phyloP scores from a whole-genome alignment of 2,888 invertebrate genomes.

The Linnaemya tessellans region DNA sequence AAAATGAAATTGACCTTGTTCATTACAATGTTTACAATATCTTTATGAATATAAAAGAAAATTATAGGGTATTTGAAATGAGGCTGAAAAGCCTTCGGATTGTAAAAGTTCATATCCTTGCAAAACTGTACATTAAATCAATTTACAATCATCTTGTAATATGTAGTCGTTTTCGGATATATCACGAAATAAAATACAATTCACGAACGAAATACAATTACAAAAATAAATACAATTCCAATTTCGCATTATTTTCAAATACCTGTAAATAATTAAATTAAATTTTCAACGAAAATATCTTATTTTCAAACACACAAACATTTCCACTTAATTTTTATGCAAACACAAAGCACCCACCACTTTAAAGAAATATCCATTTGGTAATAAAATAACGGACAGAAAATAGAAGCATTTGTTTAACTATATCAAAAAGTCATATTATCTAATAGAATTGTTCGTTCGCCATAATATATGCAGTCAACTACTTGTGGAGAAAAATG shows the following conservation, averaged over 20 bases:
- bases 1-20: no score
- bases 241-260: background rate
- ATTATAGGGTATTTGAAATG: no score
- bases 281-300: background rate
- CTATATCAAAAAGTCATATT: conserved; percentile 65
- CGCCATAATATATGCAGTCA: conserved; percentile 54
- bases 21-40: no score
- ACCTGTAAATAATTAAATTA: background rate
- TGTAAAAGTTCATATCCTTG: no score
- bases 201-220: no score
- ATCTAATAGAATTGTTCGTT: conserved; percentile 61
- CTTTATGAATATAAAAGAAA: no score
- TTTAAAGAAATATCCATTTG: conserved; percentile 21
- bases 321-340: conserved; percentile 37
- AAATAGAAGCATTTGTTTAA: conserved; percentile 43
- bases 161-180: no score
- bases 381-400: conserved; percentile 19
- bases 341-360: conserved; percentile 18
- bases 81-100: no score
- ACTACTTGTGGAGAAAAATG: conserved; percentile 62
- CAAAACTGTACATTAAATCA: no score
- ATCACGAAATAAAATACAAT: no score
- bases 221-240: no score
- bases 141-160: no score
- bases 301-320: background rate